Conservation (phyloP, 2,113 vertebrate species). For the Coracopsis vasa region DNA sequence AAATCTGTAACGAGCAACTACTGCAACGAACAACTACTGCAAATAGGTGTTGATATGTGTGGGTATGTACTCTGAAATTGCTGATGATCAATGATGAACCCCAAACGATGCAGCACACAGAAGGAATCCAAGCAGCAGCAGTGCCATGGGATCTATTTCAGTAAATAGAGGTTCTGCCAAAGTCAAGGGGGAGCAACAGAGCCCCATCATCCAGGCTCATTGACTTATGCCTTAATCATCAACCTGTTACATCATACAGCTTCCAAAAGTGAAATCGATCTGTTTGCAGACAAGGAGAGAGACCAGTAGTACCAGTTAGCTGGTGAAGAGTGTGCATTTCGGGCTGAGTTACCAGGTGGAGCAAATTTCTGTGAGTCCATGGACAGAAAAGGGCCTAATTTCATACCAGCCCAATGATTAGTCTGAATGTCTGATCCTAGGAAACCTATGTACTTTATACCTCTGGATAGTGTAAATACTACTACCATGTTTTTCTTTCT, state of each 20-base stretch:
- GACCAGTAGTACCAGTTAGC: background rate
- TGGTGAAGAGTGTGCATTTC: background rate
- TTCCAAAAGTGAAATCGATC: background rate
- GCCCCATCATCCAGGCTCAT: background rate
- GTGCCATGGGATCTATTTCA: background rate
- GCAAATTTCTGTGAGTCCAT: background rate
- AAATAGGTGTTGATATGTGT: background rate
- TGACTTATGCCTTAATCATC: background rate
- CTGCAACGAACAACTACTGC: background rate
- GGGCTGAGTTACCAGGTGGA: background rate
- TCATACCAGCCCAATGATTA: background rate
- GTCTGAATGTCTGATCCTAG: background rate
- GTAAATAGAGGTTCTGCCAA: background rate
- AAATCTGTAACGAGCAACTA: background rate
- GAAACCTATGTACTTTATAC: fast-evolving
- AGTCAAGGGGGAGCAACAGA: background rate
- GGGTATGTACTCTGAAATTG: background rate
- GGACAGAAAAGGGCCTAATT: background rate
- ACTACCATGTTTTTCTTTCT: background rate
- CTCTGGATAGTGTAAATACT: background rate
- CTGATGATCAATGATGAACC: background rate
- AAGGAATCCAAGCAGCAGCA: background rate
- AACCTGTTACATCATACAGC: background rate
- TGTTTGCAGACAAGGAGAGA: background rate
- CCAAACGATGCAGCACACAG: background rate